phyloP scores from a whole-genome alignment of 1,140 invertebrate species.

The Acromyrmex charruanus region DNA sequence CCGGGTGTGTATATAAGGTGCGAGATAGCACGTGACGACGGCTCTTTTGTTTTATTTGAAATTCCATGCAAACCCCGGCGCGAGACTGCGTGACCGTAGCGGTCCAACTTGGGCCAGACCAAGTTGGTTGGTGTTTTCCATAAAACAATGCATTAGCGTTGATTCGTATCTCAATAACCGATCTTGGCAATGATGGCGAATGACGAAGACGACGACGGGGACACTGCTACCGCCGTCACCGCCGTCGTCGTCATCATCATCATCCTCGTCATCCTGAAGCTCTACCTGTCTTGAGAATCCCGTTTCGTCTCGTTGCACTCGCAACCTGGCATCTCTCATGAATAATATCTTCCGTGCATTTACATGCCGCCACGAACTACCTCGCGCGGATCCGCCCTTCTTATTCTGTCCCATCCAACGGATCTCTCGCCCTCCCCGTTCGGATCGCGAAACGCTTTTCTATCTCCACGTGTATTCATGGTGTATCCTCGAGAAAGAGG shows the following conservation, averaged over 20 bases:
- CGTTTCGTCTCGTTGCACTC: constrained; percentile 79
- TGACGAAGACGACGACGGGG: constrained; percentile 10
- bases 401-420: background rate
- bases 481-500: constrained; percentile 42
- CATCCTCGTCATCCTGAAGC: constrained; percentile 51
- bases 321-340: constrained; percentile 76
- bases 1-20: constrained; percentile 28
- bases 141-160: constrained; percentile 77
- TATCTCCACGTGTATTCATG: constrained; percentile 42
- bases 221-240: background rate
- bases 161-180: constrained; percentile 75
- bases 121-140: constrained; percentile 59
- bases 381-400: constrained; percentile 9
- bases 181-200: constrained; percentile 59
- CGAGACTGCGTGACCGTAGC: constrained; percentile 67
- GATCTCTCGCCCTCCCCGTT: constrained; percentile 28
- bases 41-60: constrained; percentile 64
- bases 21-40: constrained; percentile 42
- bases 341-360: constrained; percentile 80
- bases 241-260: constrained; percentile 26
- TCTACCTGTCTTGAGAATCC: constrained; percentile 75
- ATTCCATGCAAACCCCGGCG: constrained; percentile 69
- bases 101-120: constrained; percentile 34
- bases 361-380: constrained; percentile 60
- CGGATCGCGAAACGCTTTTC: constrained; percentile 52